Conservation (phyloP, 2,797 vertebrate genomes). For the Cryptoblepharus egeriae region DNA sequence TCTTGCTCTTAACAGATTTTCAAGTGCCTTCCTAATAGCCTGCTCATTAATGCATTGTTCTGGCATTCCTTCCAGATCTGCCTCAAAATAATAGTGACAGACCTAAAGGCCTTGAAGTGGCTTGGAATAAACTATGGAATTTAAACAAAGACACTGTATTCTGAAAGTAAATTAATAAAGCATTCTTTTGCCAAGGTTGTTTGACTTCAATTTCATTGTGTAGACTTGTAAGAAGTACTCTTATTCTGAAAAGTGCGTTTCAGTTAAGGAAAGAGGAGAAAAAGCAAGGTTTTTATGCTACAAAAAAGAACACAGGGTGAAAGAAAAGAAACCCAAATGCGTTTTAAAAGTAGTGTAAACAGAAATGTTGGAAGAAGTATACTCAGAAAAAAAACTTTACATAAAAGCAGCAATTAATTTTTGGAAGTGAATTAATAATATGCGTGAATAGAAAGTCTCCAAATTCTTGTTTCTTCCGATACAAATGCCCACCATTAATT, state of each 20-base stretch:
- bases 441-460: not conserved
- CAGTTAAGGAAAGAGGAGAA: constrained; percentile 7
- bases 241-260: constrained; percentile 26
- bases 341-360: constrained; percentile 3
- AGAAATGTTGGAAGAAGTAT: not conserved
- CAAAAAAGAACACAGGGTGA: too few species aligned
- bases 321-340: constrained; percentile 30
- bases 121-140: constrained; percentile 59
- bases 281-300: not conserved
- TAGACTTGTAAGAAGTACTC: not conserved
- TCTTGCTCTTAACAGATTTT: constrained; percentile 31
- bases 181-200: constrained; percentile 23
- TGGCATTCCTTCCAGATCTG: constrained; percentile 42
- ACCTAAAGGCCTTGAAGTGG: constrained; percentile 54
- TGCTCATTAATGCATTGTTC: constrained; percentile 33
- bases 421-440: constrained; percentile 1
- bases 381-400: not conserved
- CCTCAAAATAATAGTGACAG: constrained; percentile 51
- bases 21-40: constrained; percentile 35
- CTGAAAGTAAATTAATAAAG: constrained; percentile 69
- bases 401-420: not conserved
- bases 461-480: accelerated
- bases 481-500: not conserved
- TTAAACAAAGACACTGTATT: constrained; percentile 61
- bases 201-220: constrained; percentile 42